Evolutionary conservation across 1,140 invertebrate genomes (phyloP).

Genomic region (Drosophila mayri): DNA sequence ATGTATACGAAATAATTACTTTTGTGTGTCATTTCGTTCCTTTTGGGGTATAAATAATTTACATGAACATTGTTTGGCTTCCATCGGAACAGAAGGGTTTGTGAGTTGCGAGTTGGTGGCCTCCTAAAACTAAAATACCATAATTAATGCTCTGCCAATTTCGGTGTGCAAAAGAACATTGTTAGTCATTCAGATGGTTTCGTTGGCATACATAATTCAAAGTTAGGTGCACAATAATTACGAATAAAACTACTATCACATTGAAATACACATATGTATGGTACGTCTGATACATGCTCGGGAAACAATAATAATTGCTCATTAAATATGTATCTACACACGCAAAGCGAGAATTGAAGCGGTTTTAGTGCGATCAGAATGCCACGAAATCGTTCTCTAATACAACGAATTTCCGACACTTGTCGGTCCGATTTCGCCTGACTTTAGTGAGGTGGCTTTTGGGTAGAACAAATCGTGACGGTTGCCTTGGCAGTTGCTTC

Average conservation of each 20-base stretch:
- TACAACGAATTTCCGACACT: constrained; percentile 26
- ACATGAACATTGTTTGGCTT: constrained; percentile 49
- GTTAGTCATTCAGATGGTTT: constrained; percentile 12
- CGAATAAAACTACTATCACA: constrained; percentile 81
- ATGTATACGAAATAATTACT: constrained; percentile 41
- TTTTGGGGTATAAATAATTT: constrained; percentile 50
- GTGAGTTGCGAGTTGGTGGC: constrained; percentile 14
- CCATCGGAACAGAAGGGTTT: constrained; percentile 39
- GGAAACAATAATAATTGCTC: constrained; percentile 33
- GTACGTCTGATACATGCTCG: constrained; percentile 38
- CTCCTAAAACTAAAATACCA: constrained; percentile 21
- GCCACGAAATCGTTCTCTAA: constrained; percentile 47
- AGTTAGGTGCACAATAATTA: constrained; percentile 61
- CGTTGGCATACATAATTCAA: constrained; percentile 35
- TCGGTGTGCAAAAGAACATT: constrained; percentile 36
- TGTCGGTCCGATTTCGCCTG: constrained; percentile 15
- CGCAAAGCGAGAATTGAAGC: constrained; percentile 52
- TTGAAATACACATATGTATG: constrained; percentile 70
- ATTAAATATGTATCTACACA: constrained; percentile 60
- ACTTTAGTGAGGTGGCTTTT: constrained; percentile 11
- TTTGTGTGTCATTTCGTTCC: constrained; percentile 14
- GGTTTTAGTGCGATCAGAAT: constrained; percentile 35
- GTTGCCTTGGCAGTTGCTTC: constrained; percentile 48
- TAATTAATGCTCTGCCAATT: constrained; percentile 33
- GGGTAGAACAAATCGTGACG: constrained; percentile 9